Evolutionary conservation across 1,140 invertebrate genomes (phyloP).

Genomic region (Hyles vespertilio): DNA sequence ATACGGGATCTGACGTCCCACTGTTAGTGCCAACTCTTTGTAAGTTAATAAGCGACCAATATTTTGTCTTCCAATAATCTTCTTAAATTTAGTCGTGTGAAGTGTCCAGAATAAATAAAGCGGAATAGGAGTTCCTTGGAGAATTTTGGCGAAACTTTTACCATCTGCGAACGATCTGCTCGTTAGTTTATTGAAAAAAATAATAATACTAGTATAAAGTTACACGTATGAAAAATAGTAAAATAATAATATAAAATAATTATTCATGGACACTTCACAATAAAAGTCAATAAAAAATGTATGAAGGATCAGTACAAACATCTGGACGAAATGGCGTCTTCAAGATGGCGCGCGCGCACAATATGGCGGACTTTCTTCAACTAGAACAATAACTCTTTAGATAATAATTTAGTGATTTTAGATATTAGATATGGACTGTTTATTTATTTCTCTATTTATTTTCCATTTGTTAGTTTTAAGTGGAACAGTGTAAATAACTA

Average conservation of each 20-base stretch:
- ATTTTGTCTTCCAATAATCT: constrained; percentile 27
- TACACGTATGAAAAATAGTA: too few relatives aligned
- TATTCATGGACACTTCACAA: not conserved
- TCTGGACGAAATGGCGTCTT: constrained; percentile 3
- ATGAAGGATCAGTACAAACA: constrained; percentile 15
- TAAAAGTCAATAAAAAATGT: not conserved
- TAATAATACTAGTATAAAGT: too few relatives aligned
- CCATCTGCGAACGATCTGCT: too few relatives aligned
- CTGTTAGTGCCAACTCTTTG: constrained; percentile 36
- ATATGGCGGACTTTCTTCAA: constrained; percentile 9
- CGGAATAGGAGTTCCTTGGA: too few relatives aligned
- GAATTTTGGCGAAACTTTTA: too few relatives aligned
- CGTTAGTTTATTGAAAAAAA: too few relatives aligned
- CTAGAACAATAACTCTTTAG: constrained; percentile 10
- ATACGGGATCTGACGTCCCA: constrained; percentile 11
- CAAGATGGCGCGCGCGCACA: constrained; percentile 5
- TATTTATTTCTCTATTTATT: constrained; percentile 29
- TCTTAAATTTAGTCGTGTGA: not conserved
- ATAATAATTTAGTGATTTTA: constrained; percentile 29
- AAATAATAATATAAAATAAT: too few relatives aligned
- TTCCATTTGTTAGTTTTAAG: too few relatives aligned
- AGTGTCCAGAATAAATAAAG: not conserved
- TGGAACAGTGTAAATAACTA: too few relatives aligned
- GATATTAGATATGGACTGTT: constrained; percentile 32
- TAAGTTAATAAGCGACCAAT: constrained; percentile 31